phyloP scores from a whole-genome alignment of 2,113 vertebrate genomes.

The cattle (Bos taurus) region ARS-UCD2.0 NC_037331.1:49570001-49570500 shows the following conservation, averaged over 20 bases:
- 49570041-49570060: background rate
- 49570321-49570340: background rate
- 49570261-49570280: background rate
- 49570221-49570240: background rate
- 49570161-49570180: slow-evolving; percentile 15
- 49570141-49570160: slow-evolving; percentile 30
- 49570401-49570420: background rate
- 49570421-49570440: background rate
- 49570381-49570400: slow-evolving; percentile 3
- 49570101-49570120: background rate
- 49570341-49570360: background rate
- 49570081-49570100: slow-evolving; percentile 29
- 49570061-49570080: slow-evolving; percentile 31
- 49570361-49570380: background rate
- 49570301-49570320: background rate
- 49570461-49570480: background rate
- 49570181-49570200: slow-evolving; percentile 52
- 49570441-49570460: background rate
- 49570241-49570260: background rate
- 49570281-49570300: background rate
- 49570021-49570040: background rate
- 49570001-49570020: background rate
- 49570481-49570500: background rate
- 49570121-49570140: background rate
- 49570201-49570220: slow-evolving; percentile 9